Base-by-base conservation (phyloP, 2,888 invertebrate species). In the Tetropium fuscum region DNA sequence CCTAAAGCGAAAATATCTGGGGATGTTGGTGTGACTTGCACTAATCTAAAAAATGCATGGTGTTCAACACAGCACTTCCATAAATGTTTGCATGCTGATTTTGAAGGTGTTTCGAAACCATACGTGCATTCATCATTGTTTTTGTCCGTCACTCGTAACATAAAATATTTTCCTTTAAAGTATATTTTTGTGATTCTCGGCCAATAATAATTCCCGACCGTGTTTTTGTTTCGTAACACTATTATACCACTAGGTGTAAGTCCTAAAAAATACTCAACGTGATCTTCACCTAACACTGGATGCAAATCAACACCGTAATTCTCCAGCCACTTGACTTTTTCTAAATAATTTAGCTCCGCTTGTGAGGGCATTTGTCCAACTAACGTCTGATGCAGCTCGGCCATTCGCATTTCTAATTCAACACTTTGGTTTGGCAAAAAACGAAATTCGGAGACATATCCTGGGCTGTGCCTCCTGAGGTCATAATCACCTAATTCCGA, bases 281-380 rank as follows among this genome's bases (percentile, higher is more conserved):
- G 96, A 83, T 97, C 96, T 85, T 97, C 97, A 61, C 95, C 95
- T 89, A 96, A 83, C 62, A 97, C 97, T 48, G 96, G 96, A 85
- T 98, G 97, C 73, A 97, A 87, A 85, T 98, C 97, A 44, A 97
- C 97, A 47, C 98, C 98, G 80, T 97, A 98, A 94, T 97, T 95
- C 82, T 98, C 97, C 76, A 97, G 87, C 97, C 97, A 97, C 87
- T 97, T 97, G 73, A 96, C 95, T 87, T 97, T 95, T 83, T 98
- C 97, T 82, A 98, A 87, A 84, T 94, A 98, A 84, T 93, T 94
- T 75, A 96, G 86, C 84, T 98, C 97, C 25, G 97, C 97, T 71
- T 93, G 90, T 53, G 96, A 92, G 60, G 97, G 97, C 72, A 94
- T 89, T 81, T 93, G 91, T 66, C 95, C 95, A 92, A 92, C 89